A percentile compares a stretch with the other conserved stretches of the same genome.
Evolutionary conservation across 2,888 invertebrate species (phyloP).

Genomic region (Bedellia somnulentella): DNA sequence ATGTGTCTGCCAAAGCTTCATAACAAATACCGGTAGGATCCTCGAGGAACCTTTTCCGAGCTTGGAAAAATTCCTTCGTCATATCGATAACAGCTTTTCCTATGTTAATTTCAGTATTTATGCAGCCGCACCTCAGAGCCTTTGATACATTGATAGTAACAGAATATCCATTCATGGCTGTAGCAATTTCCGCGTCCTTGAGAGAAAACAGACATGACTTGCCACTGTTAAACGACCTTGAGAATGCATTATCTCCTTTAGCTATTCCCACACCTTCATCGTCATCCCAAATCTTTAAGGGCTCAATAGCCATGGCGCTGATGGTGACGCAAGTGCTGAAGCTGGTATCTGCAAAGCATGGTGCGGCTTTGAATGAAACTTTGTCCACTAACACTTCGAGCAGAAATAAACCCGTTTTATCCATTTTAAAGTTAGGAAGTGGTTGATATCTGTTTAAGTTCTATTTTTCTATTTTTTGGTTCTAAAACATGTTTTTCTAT

Average conservation of each 20-base stretch:
- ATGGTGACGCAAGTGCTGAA: slow-evolving; percentile 65
- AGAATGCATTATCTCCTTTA: slow-evolving; percentile 34
- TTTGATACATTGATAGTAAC: slow-evolving; percentile 60
- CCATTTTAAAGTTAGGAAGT: no score
- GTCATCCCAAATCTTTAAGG: slow-evolving; percentile 65
- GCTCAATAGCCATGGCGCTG: slow-evolving; percentile 58
- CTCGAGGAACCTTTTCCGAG: slow-evolving; percentile 46
- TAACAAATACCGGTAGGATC: slow-evolving; percentile 50
- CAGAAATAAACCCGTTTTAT: slow-evolving; percentile 64
- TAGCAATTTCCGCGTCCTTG: slow-evolving; percentile 50
- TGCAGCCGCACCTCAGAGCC: slow-evolving; percentile 61
- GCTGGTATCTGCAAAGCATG: slow-evolving; percentile 42
- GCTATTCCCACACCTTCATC: slow-evolving; percentile 40
- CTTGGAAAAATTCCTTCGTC: slow-evolving; percentile 60
- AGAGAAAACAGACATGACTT: slow-evolving; percentile 71
- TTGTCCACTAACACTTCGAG: slow-evolving; percentile 66
- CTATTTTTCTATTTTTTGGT: no score
- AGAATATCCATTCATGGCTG: slow-evolving; percentile 57
- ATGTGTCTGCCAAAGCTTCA: slow-evolving; percentile 64
- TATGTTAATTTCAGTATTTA: slow-evolving; percentile 65
- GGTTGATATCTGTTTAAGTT: no score
- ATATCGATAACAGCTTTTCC: slow-evolving; percentile 62
- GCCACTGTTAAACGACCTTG: slow-evolving; percentile 61
- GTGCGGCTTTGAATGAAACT: slow-evolving; percentile 34
- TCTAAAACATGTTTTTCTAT: no score